Conservation (phyloP, 2,888 invertebrate genomes). For the Azorinus chamasolen region DNA sequence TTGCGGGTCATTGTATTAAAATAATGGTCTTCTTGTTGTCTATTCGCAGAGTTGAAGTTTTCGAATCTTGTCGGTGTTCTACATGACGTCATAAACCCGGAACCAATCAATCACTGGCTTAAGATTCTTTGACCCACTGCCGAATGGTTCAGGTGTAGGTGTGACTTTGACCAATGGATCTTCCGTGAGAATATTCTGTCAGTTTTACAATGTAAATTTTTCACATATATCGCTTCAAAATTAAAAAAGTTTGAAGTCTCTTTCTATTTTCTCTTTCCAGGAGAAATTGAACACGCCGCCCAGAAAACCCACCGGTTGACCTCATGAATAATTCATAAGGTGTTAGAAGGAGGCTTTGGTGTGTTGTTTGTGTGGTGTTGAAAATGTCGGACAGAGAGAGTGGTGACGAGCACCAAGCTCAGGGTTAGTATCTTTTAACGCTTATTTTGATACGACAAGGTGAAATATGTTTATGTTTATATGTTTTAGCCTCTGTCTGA, state of each 20-base stretch:
- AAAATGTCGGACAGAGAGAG: slow-evolving; percentile 87
- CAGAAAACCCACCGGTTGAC: slow-evolving; percentile 48
- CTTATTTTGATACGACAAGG: too few relatives aligned
- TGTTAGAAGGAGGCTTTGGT: slow-evolving; percentile 83
- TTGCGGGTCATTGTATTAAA: neutral
- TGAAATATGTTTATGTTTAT: neutral
- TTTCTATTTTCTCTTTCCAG: too few relatives aligned
- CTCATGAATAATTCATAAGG: slow-evolving; percentile 84
- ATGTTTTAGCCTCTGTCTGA: neutral
- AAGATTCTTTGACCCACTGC: slow-evolving; percentile 18
- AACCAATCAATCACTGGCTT: slow-evolving; percentile 8
- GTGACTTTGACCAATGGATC: neutral
- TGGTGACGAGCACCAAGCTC: slow-evolving; percentile 86
- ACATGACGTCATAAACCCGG: slow-evolving; percentile 19
- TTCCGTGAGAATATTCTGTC: too few relatives aligned
- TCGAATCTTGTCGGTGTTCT: slow-evolving; percentile 17
- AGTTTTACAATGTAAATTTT: too few relatives aligned
- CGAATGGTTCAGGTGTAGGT: slow-evolving; percentile 15
- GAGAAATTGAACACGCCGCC: too few relatives aligned
- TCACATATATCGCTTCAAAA: too few relatives aligned
- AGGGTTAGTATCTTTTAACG: slow-evolving; percentile 70
- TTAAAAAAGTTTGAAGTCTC: too few relatives aligned
- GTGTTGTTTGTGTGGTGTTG: slow-evolving; percentile 84
- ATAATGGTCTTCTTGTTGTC: too few relatives aligned
- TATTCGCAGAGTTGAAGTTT: slow-evolving; percentile 10